phyloP scores from a whole-genome alignment of 2,797 vertebrate species.

The Acropternis orthonyx region DNA sequence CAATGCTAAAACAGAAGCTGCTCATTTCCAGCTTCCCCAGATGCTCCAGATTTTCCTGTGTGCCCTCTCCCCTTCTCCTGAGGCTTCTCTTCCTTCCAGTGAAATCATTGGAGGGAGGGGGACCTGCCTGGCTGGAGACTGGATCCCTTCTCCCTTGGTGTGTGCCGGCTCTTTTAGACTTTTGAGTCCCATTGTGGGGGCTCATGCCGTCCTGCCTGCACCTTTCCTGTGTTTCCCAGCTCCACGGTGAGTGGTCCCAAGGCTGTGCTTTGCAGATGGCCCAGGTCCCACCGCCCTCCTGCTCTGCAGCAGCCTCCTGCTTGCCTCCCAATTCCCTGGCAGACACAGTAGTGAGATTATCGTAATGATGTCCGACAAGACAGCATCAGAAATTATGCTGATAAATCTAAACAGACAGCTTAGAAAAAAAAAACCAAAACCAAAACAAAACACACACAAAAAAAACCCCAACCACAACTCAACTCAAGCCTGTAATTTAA shows the following conservation, averaged over 20 bases:
- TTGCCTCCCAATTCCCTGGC: neutral
- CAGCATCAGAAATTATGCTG: slow-evolving; percentile 66
- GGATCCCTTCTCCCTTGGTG: neutral
- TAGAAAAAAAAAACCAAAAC: slow-evolving; percentile 2
- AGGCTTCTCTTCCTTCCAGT: neutral
- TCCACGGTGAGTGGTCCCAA: neutral
- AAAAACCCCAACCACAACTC: neutral
- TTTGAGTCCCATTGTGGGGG: too few species aligned
- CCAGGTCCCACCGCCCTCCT: neutral
- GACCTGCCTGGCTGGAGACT: neutral
- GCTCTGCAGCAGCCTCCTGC: neutral
- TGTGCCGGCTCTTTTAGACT: neutral
- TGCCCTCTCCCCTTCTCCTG: neutral
- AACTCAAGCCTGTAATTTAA: slow-evolving; percentile 69
- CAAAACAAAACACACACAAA: neutral
- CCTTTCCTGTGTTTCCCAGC: neutral
- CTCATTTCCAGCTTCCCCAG: slow-evolving; percentile 9
- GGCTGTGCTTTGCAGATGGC: neutral
- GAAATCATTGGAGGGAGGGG: neutral
- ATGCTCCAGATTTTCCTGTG: neutral
- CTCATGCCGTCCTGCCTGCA: accelerated
- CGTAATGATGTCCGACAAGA: slow-evolving; percentile 69
- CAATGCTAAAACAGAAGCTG: slow-evolving; percentile 32
- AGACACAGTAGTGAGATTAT: slow-evolving; percentile 62
- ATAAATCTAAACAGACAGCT: slow-evolving; percentile 74